Base-by-base conservation (phyloP, 2,888 invertebrate genomes). In the Tipula helvola region DNA sequence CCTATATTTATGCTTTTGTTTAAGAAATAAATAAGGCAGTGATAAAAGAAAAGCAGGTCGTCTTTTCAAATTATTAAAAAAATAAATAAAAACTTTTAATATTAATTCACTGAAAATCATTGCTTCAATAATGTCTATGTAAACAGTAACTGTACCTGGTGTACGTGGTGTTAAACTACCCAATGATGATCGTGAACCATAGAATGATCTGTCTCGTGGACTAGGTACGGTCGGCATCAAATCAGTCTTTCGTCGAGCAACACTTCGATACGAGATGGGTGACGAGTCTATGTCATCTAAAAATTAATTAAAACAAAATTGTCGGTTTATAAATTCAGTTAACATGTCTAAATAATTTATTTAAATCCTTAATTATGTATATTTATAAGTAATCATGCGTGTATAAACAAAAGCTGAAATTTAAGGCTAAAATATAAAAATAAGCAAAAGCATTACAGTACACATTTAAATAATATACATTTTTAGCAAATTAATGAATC, bases 191-290 rank as follows among this genome's bases (percentile, higher is more conserved):
- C 92, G 91, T 89, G 93, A 92, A 90, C 91, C 91, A 89, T 91
- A 92, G 88, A 57, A 86, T 88, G 92, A 91, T 89, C 92, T 91
- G 90, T 95, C 95, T 89, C 95, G 93, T 88, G 95, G 93, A 89
- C 93, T 95, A 89, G 97, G 97, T 92, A 96, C 94, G 89, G 97
- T 97, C 88, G 97, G 97, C 93, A 97, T 96, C 91, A 97, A 93
- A 93, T 97, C 97, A 88, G 97, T 97, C 92, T 96, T 96, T 90
- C 96, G 94, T 89, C 97, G 94, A 90, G 96, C 96, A 90, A 96
- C 96, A 88, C 96, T 95, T 89, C 95, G 94, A 93, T 95, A 96
- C 91, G 94, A 93, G 89, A 94, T 93, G 87, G 94, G 93, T 90
- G 91, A 89, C 89, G 91, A 90, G 89, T 91, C 92, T 85, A 86